A percentile compares a stretch with the other conserved stretches of the same genome.
Conservation (phyloP, 2,113 vertebrate species). For the Acrocephalus kingi region DNA sequence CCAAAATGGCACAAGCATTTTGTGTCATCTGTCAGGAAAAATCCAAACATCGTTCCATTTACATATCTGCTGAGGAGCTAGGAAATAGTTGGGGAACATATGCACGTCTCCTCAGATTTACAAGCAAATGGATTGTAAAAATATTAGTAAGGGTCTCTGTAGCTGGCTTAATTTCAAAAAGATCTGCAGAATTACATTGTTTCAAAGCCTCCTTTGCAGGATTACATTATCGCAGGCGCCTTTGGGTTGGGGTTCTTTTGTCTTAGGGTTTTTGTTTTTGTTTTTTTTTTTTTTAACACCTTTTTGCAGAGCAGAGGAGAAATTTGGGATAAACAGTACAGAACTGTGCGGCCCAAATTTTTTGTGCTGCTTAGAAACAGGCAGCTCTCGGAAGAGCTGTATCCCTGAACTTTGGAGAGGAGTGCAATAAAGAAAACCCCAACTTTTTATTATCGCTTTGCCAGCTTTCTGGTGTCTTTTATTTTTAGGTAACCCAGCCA, state of each 20-base stretch:
- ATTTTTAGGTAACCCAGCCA: not conserved
- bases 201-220: constrained; percentile 31
- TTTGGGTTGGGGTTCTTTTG: not conserved
- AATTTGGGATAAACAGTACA: not conserved
- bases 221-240: not conserved
- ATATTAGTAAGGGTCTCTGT: constrained; percentile 58
- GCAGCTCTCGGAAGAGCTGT: not conserved
- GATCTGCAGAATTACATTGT: constrained; percentile 57
- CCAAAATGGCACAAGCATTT: constrained; percentile 39
- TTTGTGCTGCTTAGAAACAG: constrained; percentile 1
- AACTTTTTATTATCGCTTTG: not conserved
- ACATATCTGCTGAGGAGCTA: constrained; percentile 35
- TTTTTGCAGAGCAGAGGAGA: not conserved
- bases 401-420: constrained; percentile 24
- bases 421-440: not conserved
- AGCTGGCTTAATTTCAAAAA: constrained; percentile 65
- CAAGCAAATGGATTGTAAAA: constrained; percentile 60
- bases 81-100: constrained; percentile 39
- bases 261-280: not conserved
- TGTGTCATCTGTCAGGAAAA: constrained; percentile 58
- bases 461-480: not conserved
- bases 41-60: constrained; percentile 27
- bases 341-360: not conserved
- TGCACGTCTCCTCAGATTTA: constrained; percentile 37
- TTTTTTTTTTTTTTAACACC: not conserved